Evolutionary conservation across 1,140 invertebrate genomes (phyloP), one percentile per base, ranked within the genome.

Genomic region (Lepidurus arcticus): DNA sequence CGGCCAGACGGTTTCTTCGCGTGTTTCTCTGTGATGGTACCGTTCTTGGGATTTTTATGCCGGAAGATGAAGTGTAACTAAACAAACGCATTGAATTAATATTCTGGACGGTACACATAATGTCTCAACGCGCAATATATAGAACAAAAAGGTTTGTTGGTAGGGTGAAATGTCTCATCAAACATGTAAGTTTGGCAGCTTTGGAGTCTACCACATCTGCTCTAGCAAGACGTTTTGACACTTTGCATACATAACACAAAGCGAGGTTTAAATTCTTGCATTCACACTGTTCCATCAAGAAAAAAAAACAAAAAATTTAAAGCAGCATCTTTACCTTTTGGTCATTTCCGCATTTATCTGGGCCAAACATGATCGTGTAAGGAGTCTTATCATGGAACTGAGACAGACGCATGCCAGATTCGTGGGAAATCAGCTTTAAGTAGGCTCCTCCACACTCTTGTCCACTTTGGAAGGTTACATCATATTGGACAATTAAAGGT

Each of bases 361-460:
- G 98, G 1, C 97, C 98, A 88, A 99, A 99, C 98, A 99, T 99
- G 82, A 99, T 96, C 2, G 94, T 94, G 85, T 98, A 99, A 0
- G 96, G 93, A 10, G 97, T 97, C 86, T 98, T 97, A 86, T 99
- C 96, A 84, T 95, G 90, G 85, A 99, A 97, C 80, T 91, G 87
- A 78, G 89, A 91, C 42, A 98, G 87, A 85, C 96, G 91, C 24
- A 90, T 85, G 65, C 90, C 89, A 73, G 90, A 88, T 21, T 79
- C 78, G 5, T 89, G 84, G 16, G 91, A 92, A 16, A 99, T 85
- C 21, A 99, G 88, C 87, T 99, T 99, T 0, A 99, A 85, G 85
- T 99, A 99, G 10, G 96, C 96, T 16, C 98, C 98, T 75, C 98
- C 98, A 87, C 98, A 99, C 86, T 99, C 97, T 87, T 98, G 96